Evolutionary conservation across 2,797 vertebrate genomes (phyloP).

Genomic region (Pantherophis alleghaniensis): DNA sequence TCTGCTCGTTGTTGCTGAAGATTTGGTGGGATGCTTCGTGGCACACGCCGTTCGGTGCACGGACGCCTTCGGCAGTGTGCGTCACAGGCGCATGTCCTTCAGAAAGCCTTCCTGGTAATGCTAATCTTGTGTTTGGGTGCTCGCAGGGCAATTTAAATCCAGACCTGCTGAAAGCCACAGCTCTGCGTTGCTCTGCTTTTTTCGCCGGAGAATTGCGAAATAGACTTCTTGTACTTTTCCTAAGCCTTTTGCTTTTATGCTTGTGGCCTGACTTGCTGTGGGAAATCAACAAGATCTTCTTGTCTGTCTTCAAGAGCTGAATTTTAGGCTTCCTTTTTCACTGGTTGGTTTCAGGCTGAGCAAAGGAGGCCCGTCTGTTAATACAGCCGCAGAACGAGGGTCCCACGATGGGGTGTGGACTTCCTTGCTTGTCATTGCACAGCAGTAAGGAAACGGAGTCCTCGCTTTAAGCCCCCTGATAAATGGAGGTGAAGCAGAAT

Average conservation of each 20-base stretch:
- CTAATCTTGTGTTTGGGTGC: neutral
- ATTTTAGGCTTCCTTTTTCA: neutral
- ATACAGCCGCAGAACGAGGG: neutral
- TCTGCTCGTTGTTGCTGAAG: neutral
- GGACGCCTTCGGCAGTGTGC: neutral
- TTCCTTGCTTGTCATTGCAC: neutral
- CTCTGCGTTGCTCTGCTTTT: neutral
- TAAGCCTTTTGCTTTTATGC: neutral
- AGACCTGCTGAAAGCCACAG: neutral
- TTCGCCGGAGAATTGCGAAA: neutral
- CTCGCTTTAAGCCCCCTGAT: neutral
- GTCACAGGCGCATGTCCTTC: neutral
- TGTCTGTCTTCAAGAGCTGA: neutral
- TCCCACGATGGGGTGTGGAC: neutral
- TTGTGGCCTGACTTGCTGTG: neutral
- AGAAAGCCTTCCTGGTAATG: neutral
- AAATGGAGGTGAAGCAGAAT: neutral
- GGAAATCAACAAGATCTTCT: neutral
- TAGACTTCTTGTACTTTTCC: neutral
- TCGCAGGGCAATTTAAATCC: neutral
- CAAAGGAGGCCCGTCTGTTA: neutral
- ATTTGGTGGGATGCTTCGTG: neutral
- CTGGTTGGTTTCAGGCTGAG: neutral
- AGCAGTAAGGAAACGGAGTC: no score
- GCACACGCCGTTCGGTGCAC: neutral